These are phyloP conservation scores for Pseudomyrmex sp. DNA, from an alignment of 1,140 invertebrate species.

Conservation along the genomic window DNA sequence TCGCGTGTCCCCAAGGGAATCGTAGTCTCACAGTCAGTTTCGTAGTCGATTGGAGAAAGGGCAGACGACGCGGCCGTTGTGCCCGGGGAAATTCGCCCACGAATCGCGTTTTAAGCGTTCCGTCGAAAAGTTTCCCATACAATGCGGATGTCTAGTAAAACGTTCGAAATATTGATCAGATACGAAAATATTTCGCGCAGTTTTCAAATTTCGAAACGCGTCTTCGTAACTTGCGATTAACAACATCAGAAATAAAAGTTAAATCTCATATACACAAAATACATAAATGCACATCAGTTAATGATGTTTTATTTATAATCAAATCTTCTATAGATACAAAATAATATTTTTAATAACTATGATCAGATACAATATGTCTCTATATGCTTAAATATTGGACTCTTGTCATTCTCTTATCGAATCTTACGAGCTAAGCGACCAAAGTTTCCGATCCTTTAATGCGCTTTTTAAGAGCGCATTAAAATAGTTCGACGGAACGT, in stretches of 20 bases:
- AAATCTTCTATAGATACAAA: too few species aligned
- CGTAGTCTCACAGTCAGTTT: constrained; percentile 42
- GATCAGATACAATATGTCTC: not conserved
- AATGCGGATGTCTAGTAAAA: not conserved
- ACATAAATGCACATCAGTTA: too few species aligned
- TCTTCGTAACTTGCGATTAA: not conserved
- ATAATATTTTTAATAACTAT: not conserved
- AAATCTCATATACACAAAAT: too few species aligned
- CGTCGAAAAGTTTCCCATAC: constrained; percentile 4
- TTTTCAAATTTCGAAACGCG: not conserved
- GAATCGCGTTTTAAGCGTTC: constrained; percentile 47
- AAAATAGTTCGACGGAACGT: constrained; percentile 51
- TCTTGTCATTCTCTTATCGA: constrained; percentile 40
- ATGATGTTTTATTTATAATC: too few species aligned
- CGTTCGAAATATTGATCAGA: constrained; percentile 24
- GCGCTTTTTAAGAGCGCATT: constrained; percentile 56
- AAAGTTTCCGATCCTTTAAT: constrained; percentile 49
- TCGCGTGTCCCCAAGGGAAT: constrained; percentile 46
- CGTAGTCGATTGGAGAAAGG: constrained; percentile 45
- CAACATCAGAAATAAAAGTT: too few species aligned
- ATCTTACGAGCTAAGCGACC: constrained; percentile 19
- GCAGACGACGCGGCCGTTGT: not conserved
- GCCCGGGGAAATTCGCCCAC: constrained; percentile 16
- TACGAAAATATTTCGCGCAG: not conserved
- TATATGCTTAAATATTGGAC: not conserved